Conservation (phyloP, 1,140 invertebrate genomes). For the Scaptomyza graminum region DNA sequence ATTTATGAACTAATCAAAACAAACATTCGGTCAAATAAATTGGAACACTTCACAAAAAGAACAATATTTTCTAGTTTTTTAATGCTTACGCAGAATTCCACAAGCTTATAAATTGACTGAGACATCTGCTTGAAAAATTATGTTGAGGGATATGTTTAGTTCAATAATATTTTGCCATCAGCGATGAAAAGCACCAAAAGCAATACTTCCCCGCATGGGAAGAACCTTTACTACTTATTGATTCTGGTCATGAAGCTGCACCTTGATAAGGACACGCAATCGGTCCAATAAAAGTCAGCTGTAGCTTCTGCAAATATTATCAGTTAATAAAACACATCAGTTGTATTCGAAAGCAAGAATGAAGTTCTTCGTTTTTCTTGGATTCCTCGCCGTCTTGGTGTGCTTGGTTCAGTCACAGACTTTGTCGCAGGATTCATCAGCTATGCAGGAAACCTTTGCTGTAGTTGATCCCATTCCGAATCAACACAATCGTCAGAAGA, state of each 20-base stretch:
- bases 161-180: background rate
- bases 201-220: constrained; percentile 42
- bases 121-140: too few species aligned
- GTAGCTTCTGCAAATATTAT: background rate
- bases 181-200: constrained; percentile 15
- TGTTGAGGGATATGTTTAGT: background rate
- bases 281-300: constrained; percentile 41
- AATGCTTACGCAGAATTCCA: background rate
- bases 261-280: background rate
- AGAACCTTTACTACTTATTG: constrained; percentile 23
- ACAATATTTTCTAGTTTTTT: constrained; percentile 5
- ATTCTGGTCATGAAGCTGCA: background rate
- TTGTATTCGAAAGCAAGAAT: constrained; percentile 24
- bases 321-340: constrained; percentile 14
- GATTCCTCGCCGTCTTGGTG: constrained; percentile 21
- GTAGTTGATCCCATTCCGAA: background rate
- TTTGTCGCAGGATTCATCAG: constrained; percentile 3
- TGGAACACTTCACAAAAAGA: constrained; percentile 8
- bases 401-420: constrained; percentile 43
- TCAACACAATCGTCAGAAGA: constrained; percentile 57
- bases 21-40: constrained; percentile 11
- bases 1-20: constrained; percentile 16
- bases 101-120: background rate
- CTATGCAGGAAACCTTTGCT: background rate
- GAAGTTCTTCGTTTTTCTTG: constrained; percentile 45